Base-by-base conservation (phyloP, 2,113 vertebrate genomes). In the Anser cygnoides region DNA sequence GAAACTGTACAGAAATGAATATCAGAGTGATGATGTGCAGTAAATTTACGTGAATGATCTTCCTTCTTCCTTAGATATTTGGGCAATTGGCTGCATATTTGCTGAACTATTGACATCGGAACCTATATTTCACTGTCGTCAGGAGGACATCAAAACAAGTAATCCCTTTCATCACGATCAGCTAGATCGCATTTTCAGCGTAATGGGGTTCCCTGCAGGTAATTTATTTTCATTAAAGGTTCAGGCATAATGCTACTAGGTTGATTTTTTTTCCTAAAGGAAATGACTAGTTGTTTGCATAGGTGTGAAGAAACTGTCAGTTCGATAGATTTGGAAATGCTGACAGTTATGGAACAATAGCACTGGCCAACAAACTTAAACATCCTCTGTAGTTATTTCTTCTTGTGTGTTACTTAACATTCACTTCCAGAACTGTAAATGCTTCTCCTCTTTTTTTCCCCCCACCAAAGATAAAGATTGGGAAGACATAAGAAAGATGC, bases 41-140 rank as follows among this genome's bases (percentile, higher is more conserved):
- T 84, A 70, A 90, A 78, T 90, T 44, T 93, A 28, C 92, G 74
- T 37, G 41, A 95, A 55, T 65, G 91, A 58, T 89, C 13, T 46
- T 87, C 65, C 62, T 87, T 93, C 61, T 77, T 96, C 93, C 39
- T 23, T 97, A 99, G 99, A 99, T 97, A 99, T 99, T 94, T 99
- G 99, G 99, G 99, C 99, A n/a, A 99, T 99, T 68, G 99, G 99
- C 95, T 99, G 99, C 96, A 99, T 99, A 98, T 99, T 99, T 97
- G 99, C 99, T 11, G 99, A 99, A 97, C 97, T 99, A 50, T 98
- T 99, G 96, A 99, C 99, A 80, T 99, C 99, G 2, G 99, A 99
- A 97, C 99, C 99, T 61, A 99, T 99, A 96, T 99, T 99, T 97
- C 99, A 99, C 97, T 99, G 99, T 98, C 99, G 99, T 94, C 99